Base-by-base conservation (phyloP, 1,140 invertebrate species). In the Anastrepha obliqua region DNA sequence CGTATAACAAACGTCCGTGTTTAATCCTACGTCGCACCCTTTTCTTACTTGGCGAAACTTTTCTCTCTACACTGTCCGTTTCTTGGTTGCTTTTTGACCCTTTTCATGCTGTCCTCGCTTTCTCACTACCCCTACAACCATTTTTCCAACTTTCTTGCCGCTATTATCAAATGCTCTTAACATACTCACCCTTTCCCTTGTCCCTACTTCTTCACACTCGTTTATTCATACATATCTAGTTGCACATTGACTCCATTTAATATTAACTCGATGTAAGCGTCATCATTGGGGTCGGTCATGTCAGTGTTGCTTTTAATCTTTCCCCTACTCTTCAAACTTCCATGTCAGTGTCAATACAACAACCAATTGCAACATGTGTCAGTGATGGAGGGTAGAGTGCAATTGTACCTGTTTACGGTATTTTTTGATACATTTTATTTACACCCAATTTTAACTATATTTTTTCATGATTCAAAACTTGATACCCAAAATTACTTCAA, bases 201-300 rank as follows among this genome's bases (percentile, higher is more conserved):
- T 15, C 42, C 15, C 6, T 44, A 15, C 11, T 9, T 39, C 20
- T 15, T 13, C 67, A 74, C 15, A 47, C 15, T 42, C 2, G 1
- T 13, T 3, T 39, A 17, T 11, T 2, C 11, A 44, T 17, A 44
- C 42, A 1, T 39, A 6, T 39, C 4, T 47, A 15, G 67, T 44
- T 47, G 42, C 67, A 74, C 42, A 74, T 74, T 74, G 67, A 74
- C 67, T 74, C 67, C 67, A 74, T 74, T 74, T 74, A 74, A 47
- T 44, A 74, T 74, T 74, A 74, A 74, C 67, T 47, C 67, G 44
- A 74, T 17, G 67, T 74, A 74, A 44, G 67, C 67, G 42, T 74
- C 42, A 74, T 74, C 39, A 74, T 74, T 74, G 67, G 67, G 67
- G 67, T 74, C 67, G 67, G 67, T 74, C 67, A 74, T 74, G 67